Evolutionary conservation across 2,113 vertebrate genomes (phyloP).

Genomic region (Tetrax tetrax): DNA sequence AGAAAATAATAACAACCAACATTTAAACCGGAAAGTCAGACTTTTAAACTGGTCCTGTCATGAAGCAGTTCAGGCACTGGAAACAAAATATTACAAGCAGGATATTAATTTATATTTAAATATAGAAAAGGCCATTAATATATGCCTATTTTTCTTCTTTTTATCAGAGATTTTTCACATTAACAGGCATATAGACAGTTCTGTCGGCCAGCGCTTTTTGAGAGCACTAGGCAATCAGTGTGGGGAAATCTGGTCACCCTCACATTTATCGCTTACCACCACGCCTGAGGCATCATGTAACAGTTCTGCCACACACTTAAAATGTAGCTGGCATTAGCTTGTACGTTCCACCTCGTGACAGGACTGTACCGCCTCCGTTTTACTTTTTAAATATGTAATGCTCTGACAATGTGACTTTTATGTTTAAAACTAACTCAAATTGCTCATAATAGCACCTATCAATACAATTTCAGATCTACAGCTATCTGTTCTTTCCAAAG

Average conservation of each 20-base stretch:
- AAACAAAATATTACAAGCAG: not conserved
- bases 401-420: not conserved
- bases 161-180: not conserved
- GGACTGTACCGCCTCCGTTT: not conserved
- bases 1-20: not conserved
- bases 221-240: not conserved
- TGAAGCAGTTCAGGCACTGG: not conserved
- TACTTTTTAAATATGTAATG: not conserved
- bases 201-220: not conserved
- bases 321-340: not conserved
- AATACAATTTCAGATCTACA: not conserved
- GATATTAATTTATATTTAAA: not conserved
- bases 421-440: slow-evolving; percentile 5
- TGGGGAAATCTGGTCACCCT: not conserved
- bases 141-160: not conserved
- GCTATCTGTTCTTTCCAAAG: not conserved
- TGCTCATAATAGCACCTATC: not conserved
- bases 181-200: not conserved
- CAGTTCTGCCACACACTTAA: not conserved
- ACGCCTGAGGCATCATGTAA: not conserved
- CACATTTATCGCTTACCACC: not conserved
- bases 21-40: fast-evolving
- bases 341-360: not conserved
- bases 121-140: not conserved
- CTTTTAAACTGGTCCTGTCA: not conserved